Evolutionary conservation across 2,888 invertebrate genomes (phyloP).

Genomic region (Ormia ochracea): DNA sequence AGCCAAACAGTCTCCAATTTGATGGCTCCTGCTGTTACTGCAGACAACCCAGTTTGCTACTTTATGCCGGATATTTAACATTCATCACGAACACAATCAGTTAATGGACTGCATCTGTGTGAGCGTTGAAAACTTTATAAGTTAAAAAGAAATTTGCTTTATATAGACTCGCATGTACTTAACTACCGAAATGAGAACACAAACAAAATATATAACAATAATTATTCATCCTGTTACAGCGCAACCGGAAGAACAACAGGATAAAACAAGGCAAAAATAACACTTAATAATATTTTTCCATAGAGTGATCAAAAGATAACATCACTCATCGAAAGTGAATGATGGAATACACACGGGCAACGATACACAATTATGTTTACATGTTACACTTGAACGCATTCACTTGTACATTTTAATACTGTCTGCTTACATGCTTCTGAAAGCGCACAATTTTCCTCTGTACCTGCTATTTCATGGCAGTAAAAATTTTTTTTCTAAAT

Average conservation of each 20-base stretch:
- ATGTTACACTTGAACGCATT: neutral
- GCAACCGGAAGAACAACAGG: conserved; percentile 9
- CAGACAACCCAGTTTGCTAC: neutral
- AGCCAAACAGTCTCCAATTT: conserved; percentile 36
- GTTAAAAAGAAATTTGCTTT: neutral
- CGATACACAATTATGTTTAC: neutral
- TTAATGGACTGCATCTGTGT: conserved; percentile 27
- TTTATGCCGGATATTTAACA: conserved; percentile 35
- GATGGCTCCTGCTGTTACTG: conserved; percentile 5
- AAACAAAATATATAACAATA: conserved; percentile 1
- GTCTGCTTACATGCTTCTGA: no score
- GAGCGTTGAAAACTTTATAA: neutral
- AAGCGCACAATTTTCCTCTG: no score
- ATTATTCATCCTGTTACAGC: conserved; percentile 8
- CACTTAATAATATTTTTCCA: conserved; percentile 36
- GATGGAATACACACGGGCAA: neutral
- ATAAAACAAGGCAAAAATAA: neutral
- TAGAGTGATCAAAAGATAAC: conserved; percentile 43
- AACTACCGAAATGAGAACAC: neutral
- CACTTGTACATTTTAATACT: no score
- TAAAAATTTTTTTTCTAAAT: no score
- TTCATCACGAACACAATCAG: conserved; percentile 48
- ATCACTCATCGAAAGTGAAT: conserved; percentile 6
- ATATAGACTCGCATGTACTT: neutral
- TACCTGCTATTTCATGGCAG: no score